A percentile compares a stretch with the other conserved stretches of the same genome.
Evolutionary conservation across 2,888 invertebrate genomes (phyloP).

Genomic region (Lapara coniferarum): DNA sequence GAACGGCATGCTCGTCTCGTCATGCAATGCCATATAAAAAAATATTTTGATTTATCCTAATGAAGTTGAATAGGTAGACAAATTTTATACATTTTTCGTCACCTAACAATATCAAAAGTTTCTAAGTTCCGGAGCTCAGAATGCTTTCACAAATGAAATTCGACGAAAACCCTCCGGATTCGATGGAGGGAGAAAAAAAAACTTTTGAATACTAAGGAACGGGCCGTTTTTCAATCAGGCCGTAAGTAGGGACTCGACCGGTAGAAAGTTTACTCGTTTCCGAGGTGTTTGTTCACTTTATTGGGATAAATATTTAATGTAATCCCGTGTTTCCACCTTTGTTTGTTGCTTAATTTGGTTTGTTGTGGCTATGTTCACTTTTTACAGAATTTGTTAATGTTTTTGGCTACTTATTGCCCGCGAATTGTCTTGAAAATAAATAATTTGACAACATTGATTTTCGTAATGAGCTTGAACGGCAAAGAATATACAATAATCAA

Average conservation of each 20-base stretch:
- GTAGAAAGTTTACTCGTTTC: conserved; percentile 30
- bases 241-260: conserved; percentile 25
- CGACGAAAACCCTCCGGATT: neutral
- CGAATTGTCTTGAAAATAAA: neutral
- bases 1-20: too few species aligned
- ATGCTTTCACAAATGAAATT: conserved; percentile 3
- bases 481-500: too few species aligned
- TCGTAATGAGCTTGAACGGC: too few species aligned
- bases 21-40: too few species aligned
- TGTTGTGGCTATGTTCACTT: conserved; percentile 29
- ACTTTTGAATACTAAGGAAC: conserved; percentile 30
- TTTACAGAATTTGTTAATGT: conserved; percentile 25
- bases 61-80: too few species aligned
- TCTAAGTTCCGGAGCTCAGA: neutral
- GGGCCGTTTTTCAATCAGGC: conserved; percentile 39
- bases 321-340: conserved; percentile 30
- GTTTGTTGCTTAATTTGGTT: conserved; percentile 31
- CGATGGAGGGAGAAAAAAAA: conserved; percentile 31
- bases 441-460: neutral
- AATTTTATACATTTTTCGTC: neutral
- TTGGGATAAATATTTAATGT: conserved; percentile 37
- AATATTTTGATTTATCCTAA: too few species aligned
- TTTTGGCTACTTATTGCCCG: neutral
- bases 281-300: conserved; percentile 34
- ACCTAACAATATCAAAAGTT: neutral